Conservation (phyloP, 2,797 vertebrate genomes). For the Poecilia velifera region DNA sequence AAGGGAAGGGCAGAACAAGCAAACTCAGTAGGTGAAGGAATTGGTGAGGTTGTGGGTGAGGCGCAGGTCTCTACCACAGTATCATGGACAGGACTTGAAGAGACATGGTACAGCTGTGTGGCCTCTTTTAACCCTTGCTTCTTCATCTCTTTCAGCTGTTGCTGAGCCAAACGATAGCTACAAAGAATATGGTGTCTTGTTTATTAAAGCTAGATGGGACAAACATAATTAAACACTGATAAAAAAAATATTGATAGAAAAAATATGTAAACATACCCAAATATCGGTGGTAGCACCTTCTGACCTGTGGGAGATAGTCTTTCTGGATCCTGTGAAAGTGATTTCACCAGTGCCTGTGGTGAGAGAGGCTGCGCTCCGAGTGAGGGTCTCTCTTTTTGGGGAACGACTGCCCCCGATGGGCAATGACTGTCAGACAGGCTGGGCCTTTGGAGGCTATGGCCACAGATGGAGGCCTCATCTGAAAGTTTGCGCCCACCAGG, state of each 20-base stretch:
- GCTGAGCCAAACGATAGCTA: conserved; percentile 92
- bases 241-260: neutral
- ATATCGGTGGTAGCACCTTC: conserved; percentile 92
- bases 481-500: conserved; percentile 89
- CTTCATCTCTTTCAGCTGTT: conserved; percentile 98
- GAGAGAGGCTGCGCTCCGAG: conserved; percentile 76
- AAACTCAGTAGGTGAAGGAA: conserved; percentile 73
- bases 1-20: conserved; percentile 40
- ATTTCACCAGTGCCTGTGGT: conserved; percentile 67
- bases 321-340: conserved; percentile 78
- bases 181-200: conserved; percentile 1
- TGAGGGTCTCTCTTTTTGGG: conserved; percentile 65
- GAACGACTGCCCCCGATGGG: conserved; percentile 56
- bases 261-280: conserved; percentile 79
- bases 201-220: neutral
- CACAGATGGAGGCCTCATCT: conserved; percentile 92
- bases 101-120: conserved; percentile 94
- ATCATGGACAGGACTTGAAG: conserved; percentile 92
- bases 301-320: conserved; percentile 87
- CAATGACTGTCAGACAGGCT: conserved; percentile 84
- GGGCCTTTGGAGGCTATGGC: conserved; percentile 84
- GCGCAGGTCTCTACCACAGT: conserved; percentile 82
- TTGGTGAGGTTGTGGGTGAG: conserved; percentile 68
- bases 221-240: neutral
- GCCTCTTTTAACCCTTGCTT: conserved; percentile 92